Conservation (phyloP, 1,140 invertebrate species). For the Oryzaephilus surinamensis region DNA sequence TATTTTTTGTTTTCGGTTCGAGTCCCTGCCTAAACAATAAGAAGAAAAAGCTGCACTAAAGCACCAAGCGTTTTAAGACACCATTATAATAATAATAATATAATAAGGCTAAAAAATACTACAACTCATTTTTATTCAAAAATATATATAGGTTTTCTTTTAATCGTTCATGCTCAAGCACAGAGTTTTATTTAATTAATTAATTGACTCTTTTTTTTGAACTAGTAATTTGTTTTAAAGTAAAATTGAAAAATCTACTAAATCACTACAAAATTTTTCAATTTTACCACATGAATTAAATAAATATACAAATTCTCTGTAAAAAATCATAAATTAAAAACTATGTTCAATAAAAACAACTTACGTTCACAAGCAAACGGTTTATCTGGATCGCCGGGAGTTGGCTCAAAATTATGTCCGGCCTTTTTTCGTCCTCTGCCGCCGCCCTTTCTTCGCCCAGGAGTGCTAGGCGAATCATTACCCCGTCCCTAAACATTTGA, state of each 20-base stretch:
- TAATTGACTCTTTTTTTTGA: not conserved
- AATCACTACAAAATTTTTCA: no score
- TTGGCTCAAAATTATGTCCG: constrained; percentile 51
- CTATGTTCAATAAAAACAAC: no score
- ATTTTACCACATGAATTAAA: no score
- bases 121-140: constrained; percentile 14
- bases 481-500: constrained; percentile 25
- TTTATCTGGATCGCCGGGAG: constrained; percentile 69
- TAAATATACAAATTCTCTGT: no score
- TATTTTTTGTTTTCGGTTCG: constrained; percentile 31
- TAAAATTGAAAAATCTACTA: constrained; percentile 1
- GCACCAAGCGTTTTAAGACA: constrained; percentile 22
- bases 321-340: no score
- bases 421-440: constrained; percentile 63
- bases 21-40: constrained; percentile 36
- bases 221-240: not conserved
- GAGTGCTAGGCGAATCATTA: constrained; percentile 34
- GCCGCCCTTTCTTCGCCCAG: constrained; percentile 30
- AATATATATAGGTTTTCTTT: constrained; percentile 3
- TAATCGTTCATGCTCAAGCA: constrained; percentile 26
- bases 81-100: constrained; percentile 12
- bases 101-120: constrained; percentile 15
- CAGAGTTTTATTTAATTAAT: constrained; percentile 10
- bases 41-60: constrained; percentile 34
- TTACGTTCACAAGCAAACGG: constrained; percentile 90